Evolutionary conservation across 2,113 vertebrate species (phyloP).

Genomic region (Eulemur rufifrons): DNA sequence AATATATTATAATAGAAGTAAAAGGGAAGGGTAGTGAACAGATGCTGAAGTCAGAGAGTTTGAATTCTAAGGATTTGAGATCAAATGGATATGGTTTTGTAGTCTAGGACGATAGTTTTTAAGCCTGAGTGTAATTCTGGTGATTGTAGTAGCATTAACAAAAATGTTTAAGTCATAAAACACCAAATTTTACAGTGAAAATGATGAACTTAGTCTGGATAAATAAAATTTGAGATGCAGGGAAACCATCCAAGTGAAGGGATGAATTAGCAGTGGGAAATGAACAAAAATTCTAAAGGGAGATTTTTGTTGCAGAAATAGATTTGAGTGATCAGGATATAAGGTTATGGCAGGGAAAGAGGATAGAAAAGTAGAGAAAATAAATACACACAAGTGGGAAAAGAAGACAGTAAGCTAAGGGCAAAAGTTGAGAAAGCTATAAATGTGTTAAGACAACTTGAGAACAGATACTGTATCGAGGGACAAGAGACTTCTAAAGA

Average conservation of each 20-base stretch:
- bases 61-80: neutral
- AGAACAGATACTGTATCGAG: neutral
- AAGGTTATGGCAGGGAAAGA: neutral
- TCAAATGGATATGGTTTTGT: neutral
- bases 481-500: neutral
- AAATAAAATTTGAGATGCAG: neutral
- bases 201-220: neutral
- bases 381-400: neutral
- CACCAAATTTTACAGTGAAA: neutral
- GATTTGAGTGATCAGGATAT: neutral
- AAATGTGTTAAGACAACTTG: neutral
- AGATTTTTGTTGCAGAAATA: neutral
- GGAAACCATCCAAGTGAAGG: neutral
- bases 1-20: neutral
- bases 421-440: neutral
- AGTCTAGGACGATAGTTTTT: neutral
- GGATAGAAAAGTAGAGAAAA: neutral
- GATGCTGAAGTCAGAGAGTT: neutral
- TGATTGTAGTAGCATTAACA: neutral
- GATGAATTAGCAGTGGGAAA: neutral
- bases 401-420: neutral
- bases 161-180: neutral
- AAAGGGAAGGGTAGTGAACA: neutral
- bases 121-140: neutral
- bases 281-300: neutral